Percentiles rank a stretch among this genome's conserved stretches.
Evolutionary conservation across 2,797 vertebrate genomes (phyloP).

Genomic region (Denticeps clupeoides): DNA sequence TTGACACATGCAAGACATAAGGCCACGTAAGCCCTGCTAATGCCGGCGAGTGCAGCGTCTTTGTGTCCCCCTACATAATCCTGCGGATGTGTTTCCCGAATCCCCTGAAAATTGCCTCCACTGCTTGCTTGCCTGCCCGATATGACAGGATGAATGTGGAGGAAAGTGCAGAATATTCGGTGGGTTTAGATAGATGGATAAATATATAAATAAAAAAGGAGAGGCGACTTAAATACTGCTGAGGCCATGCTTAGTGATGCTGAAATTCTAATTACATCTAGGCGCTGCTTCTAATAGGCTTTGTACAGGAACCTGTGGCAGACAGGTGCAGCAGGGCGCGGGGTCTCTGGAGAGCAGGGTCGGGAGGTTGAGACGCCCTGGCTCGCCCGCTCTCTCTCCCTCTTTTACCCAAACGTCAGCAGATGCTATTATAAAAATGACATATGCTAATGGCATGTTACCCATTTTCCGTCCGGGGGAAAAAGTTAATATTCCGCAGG

Average conservation of each 20-base stretch:
- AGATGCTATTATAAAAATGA: too few relatives aligned
- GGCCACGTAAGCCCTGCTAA: conserved; percentile 27
- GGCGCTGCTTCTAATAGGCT: conserved; percentile 47
- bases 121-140: too few relatives aligned
- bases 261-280: conserved; percentile 52
- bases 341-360: conserved; percentile 1
- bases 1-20: conserved; percentile 2
- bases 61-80: conserved; percentile 28
- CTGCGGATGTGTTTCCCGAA: conserved; percentile 17
- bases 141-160: too few relatives aligned
- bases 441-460: too few relatives aligned
- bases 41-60: conserved; percentile 14
- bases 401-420: too few relatives aligned
- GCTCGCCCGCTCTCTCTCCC: too few relatives aligned
- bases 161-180: too few relatives aligned
- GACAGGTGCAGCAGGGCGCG: conserved; percentile 22
- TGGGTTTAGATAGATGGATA: conserved; percentile 6
- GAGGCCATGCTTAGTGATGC: conserved; percentile 47
- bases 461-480: too few relatives aligned
- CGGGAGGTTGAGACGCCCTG: too few relatives aligned
- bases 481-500: too few relatives aligned
- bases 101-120: conserved; percentile 27
- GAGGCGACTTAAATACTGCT: conserved; percentile 24
- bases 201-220: conserved; percentile 5
- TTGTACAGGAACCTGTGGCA: conserved; percentile 43